Evolutionary conservation across 2,113 vertebrate genomes (phyloP).

Genomic region (Pycnonotus jocosus): DNA sequence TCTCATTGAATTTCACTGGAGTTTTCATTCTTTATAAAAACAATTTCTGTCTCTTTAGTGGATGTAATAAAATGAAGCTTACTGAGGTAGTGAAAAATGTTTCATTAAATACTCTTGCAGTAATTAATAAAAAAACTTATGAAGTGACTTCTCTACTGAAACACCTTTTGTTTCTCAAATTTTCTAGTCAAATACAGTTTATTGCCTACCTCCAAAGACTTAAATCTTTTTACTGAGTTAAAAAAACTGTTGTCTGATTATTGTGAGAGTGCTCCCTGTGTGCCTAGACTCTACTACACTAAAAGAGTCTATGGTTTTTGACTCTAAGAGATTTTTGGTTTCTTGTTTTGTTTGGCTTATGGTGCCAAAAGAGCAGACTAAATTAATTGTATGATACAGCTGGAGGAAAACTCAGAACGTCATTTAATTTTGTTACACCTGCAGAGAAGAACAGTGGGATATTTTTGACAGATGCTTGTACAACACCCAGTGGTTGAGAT

Average conservation of each 20-base stretch:
- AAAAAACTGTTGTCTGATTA: neutral
- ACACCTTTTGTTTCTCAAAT: neutral
- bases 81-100: neutral
- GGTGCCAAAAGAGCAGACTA: neutral
- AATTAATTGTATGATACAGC: neutral
- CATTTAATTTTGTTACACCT: neutral
- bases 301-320: neutral
- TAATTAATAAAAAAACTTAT: neutral
- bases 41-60: neutral
- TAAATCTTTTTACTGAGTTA: neutral
- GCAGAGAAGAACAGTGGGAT: neutral
- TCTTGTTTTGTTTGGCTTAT: neutral
- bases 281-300: neutral
- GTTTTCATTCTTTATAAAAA: neutral
- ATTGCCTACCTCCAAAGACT: neutral
- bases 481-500: neutral
- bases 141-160: neutral
- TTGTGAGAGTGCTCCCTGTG: neutral
- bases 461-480: neutral
- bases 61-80: neutral
- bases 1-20: neutral
- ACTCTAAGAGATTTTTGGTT: neutral
- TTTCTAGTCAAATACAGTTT: neutral
- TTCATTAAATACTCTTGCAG: neutral
- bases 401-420: neutral